Base-by-base conservation (phyloP, 2,797 vertebrate genomes). In the Hippocampus kuda region DNA sequence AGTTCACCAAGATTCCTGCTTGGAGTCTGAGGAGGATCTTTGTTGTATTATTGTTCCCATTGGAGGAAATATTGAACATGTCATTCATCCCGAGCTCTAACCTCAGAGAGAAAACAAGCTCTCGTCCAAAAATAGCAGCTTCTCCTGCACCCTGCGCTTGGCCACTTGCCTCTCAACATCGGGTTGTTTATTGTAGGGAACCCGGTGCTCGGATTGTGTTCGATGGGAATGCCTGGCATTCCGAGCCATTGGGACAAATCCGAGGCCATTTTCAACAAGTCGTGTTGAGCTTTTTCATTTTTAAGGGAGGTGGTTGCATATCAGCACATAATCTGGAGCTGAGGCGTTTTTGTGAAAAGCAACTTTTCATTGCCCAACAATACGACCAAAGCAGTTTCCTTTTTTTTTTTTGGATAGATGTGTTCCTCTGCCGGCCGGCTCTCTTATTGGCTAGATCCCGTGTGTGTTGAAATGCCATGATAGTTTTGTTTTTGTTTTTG, bases 121-220 rank as follows among this genome's bases (percentile, higher is more conserved):
- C 68, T 79, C 66, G 38, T 87, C 86, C 85, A 89, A 87, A 82
- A 88, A 75, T 84, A 89, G 81, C 88, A 82, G 66, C 76, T 79
- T 74, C 75, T 79, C 77, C 82, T 80, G 62, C 79, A 74, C 76
- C 77, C 73, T 69, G 15, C 72, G 2, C 61, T 44, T 79, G 83
- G 81, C 83, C 72, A 70, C 70, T 75, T 76, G 78, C 80, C 82
- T 80, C 75, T 71, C 49, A 77, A 79, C 74, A 41, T 48, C 80
- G 79, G 76, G 68, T 68, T 68, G 77, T 83, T 80, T 86, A 84
- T 84, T 72, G 85, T 73, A 69, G 74, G 68, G 77, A 78, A 74
- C 75, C 59, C 42, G 67, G 60, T 69, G 80, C 72, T 48, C 72
- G 71, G 75, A 77, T 80, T 85, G 73, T 82, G 84, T 80, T 74